Percentiles rank a stretch among this genome's conserved stretches.
Conservation (phyloP, 2,888 invertebrate genomes). For the Drosophila stalkeri region DNA sequence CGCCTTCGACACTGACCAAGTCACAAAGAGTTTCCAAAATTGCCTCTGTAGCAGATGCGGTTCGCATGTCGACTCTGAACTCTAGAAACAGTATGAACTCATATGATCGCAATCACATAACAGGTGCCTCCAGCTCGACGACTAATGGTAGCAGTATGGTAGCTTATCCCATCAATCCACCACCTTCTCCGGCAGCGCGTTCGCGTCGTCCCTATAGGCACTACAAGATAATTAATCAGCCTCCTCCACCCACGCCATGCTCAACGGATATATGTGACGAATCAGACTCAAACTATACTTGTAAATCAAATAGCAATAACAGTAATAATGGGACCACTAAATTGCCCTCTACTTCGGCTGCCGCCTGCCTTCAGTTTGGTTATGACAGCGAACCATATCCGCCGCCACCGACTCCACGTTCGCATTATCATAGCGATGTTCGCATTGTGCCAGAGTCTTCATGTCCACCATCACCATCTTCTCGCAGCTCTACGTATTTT, state of each 20-base stretch:
- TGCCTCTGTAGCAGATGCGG: slow-evolving; percentile 86
- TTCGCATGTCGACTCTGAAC: slow-evolving; percentile 89
- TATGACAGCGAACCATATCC: slow-evolving; percentile 90
- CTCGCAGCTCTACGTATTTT: slow-evolving; percentile 91
- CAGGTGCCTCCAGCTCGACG: slow-evolving; percentile 86
- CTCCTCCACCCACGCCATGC: slow-evolving; percentile 97
- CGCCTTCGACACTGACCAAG: slow-evolving; percentile 86
- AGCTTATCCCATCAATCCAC: slow-evolving; percentile 94
- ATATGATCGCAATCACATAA: slow-evolving; percentile 90
- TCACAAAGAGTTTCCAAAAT: slow-evolving; percentile 85
- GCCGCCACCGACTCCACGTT: slow-evolving; percentile 91
- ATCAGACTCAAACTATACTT: slow-evolving; percentile 91
- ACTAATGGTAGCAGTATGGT: slow-evolving; percentile 85
- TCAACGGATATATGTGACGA: slow-evolving; percentile 97
- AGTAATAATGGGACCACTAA: slow-evolving; percentile 82
- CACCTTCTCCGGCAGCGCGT: slow-evolving; percentile 94
- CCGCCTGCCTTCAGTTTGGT: slow-evolving; percentile 86
- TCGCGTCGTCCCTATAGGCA: slow-evolving; percentile 91
- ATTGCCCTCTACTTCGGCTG: slow-evolving; percentile 83
- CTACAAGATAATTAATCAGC: slow-evolving; percentile 91
- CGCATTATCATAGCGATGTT: slow-evolving; percentile 90
- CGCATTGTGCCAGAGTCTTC: slow-evolving; percentile 87
- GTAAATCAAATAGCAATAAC: slow-evolving; percentile 85
- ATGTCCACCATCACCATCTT: slow-evolving; percentile 89
- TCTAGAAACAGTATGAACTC: slow-evolving; percentile 88